Evolutionary conservation across 2,113 vertebrate genomes (phyloP).

Genomic region (Regulus satrapa): DNA sequence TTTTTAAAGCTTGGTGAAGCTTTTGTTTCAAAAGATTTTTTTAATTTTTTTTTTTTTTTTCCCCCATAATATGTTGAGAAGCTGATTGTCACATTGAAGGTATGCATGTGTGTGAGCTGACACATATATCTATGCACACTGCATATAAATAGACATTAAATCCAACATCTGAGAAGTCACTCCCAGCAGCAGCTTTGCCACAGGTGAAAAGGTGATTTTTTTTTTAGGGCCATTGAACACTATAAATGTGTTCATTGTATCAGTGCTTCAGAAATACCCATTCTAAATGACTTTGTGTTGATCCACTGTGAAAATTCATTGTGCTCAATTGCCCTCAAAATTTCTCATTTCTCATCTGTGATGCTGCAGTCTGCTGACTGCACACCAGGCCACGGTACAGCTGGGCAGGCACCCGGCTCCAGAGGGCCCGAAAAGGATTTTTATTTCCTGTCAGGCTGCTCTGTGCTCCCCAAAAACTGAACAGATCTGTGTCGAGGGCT

Average conservation of each 20-base stretch:
- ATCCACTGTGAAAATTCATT: constrained; percentile 53
- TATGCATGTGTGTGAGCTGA: background rate
- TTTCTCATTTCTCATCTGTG: constrained; percentile 53
- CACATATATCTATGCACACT: background rate
- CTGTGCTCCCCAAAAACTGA: background rate
- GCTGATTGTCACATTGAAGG: background rate
- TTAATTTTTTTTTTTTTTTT: background rate
- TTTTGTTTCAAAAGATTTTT: background rate
- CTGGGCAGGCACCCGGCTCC: background rate
- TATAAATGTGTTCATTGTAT: constrained; percentile 57
- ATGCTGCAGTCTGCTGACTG: background rate
- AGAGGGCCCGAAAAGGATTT: background rate
- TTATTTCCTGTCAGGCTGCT: background rate
- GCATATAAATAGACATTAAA: background rate
- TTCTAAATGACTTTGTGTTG: constrained; percentile 51
- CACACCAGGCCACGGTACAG: background rate
- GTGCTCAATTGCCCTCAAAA: constrained; percentile 60
- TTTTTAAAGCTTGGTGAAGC: background rate
- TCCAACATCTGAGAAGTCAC: background rate
- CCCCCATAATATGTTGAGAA: background rate
- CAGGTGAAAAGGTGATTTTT: constrained; percentile 40
- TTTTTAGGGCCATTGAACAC: constrained; percentile 47
- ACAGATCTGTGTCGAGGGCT: background rate
- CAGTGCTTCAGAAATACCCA: constrained; percentile 43
- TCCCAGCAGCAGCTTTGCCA: background rate